Evolutionary conservation across 2,797 vertebrate genomes (phyloP).

Genomic region (Scolopax bukidnonensis): DNA sequence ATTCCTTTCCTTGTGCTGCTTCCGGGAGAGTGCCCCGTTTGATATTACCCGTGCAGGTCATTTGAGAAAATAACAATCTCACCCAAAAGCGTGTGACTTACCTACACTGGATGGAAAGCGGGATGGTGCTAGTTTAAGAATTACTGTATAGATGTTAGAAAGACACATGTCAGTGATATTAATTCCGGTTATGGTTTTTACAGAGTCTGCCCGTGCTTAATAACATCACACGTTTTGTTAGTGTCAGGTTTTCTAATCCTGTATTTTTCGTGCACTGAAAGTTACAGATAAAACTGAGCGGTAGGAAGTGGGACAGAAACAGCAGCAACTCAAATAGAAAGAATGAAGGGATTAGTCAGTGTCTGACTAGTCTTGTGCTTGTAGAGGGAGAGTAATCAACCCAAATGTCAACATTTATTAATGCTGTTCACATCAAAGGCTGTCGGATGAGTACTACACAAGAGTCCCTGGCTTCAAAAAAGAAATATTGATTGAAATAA

Average conservation of each 20-base stretch:
- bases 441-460: constrained; percentile 15
- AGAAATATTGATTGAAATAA: constrained; percentile 72
- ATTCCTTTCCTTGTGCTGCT: neutral
- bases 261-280: neutral
- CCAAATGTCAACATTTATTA: constrained; percentile 61
- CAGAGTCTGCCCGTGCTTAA: neutral
- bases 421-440: constrained; percentile 51
- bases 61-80: neutral
- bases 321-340: neutral
- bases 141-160: neutral
- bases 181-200: neutral
- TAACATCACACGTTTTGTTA: neutral
- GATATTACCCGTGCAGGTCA: accelerated
- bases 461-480: constrained; percentile 41
- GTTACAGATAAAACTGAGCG: constrained; percentile 30
- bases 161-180: neutral
- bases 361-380: neutral
- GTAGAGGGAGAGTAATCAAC: constrained; percentile 52
- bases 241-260: constrained; percentile 33
- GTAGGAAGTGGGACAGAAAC: neutral
- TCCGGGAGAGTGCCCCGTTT: neutral
- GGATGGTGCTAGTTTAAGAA: neutral
- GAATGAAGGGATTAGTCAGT: constrained; percentile 34
- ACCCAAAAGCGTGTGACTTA: neutral
- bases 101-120: neutral